Percentiles rank a stretch among this genome's conserved stretches.
Evolutionary conservation across 2,888 invertebrate species (phyloP).

Genomic region (Morinoia aosen): DNA sequence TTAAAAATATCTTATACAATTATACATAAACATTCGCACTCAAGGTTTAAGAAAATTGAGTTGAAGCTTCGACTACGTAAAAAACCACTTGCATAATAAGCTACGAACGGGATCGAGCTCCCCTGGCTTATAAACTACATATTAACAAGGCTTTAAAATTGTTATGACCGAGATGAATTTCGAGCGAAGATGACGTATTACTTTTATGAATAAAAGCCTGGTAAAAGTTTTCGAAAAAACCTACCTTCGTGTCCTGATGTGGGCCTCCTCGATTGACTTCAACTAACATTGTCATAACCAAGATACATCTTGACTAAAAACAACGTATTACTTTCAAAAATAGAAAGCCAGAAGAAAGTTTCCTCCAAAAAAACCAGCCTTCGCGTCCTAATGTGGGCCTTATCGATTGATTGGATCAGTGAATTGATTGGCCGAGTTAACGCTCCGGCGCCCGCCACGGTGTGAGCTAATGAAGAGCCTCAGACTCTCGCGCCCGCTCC

Average conservation of each 20-base stretch:
- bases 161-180: background rate
- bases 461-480: constrained; percentile 36
- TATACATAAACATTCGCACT: no score
- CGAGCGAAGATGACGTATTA: background rate
- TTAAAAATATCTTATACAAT: no score
- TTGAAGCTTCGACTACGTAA: no score
- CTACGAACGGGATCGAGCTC: no score
- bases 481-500: background rate
- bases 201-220: background rate
- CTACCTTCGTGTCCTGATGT: background rate
- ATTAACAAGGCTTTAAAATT: no score
- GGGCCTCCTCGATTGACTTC: constrained; percentile 8
- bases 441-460: background rate
- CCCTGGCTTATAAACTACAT: no score
- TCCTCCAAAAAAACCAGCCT: background rate
- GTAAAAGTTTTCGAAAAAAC: no score
- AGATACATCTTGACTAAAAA: background rate
- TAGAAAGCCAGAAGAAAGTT: background rate
- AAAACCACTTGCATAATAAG: no score
- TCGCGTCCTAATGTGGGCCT: background rate
- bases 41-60: no score
- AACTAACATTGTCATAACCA: background rate
- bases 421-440: constrained; percentile 47
- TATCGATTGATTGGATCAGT: constrained; percentile 51
- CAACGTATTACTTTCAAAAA: background rate